Base-by-base conservation (phyloP, 2,797 vertebrate species). In the Acipenser ruthenus region DNA sequence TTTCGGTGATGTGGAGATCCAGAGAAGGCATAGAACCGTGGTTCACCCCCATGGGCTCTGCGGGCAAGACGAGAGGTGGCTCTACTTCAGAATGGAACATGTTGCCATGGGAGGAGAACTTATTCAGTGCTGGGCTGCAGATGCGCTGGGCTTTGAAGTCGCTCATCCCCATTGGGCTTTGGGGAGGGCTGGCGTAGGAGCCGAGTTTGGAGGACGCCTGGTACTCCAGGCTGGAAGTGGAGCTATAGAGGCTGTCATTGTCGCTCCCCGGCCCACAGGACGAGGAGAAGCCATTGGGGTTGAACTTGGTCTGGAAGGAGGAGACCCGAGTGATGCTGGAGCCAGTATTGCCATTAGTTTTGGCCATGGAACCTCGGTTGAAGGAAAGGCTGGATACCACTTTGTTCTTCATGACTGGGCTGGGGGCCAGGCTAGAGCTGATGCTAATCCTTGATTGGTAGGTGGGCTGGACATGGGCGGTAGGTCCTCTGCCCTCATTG, bases 201-300 rank as follows among this genome's bases (percentile, higher is more conserved):
- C 67, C 73, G n/a, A 78, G 58, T 70, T 80, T 80, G 53, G 68
- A 73, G 6, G 80, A 70, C 0, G 80, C 82, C 0, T 83, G 86
- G 71, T 88, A 93, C 67, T 93, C 93, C 73, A 93, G 73, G 78
- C 91, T 93, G 58, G 93, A 94, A 2, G 92, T 90, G 0, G 92
- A 94, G 74, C 91, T 93, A 73, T 92, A 90, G 47, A 91, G 89
- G 74, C 91, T 93, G 74, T 94, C 91, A 0, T 89, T 90, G 53
- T 93, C 89, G 1, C 90, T 92, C n/a, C 90, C 89, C 0, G 84
- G 87, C 1, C 88, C 87, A 0, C 77, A 87, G 13, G 85, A 79
- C 4, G 72, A 79, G 12, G 68, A 8, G 59, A 81, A 88, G 8
- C 87, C 78, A 7, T 80, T 90, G 18, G 87, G 89, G 66, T 89